Conservation (phyloP, 1,140 invertebrate species). For the Drosophila ercepeae region DNA sequence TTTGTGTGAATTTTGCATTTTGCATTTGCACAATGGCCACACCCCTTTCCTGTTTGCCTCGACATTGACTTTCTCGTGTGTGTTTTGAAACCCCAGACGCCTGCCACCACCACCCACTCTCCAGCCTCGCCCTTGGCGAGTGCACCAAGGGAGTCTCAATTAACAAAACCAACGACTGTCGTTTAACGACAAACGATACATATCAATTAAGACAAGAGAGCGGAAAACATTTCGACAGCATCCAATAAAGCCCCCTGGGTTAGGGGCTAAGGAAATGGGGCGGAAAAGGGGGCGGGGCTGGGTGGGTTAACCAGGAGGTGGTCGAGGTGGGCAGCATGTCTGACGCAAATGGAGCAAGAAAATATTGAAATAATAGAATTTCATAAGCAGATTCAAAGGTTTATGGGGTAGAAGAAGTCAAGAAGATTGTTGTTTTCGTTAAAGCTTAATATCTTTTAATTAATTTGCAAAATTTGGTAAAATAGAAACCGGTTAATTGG, state of each 20-base stretch:
- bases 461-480: neutral
- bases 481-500: neutral
- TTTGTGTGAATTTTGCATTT: conserved; percentile 5
- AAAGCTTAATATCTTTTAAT: neutral
- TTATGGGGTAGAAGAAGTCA: conserved; percentile 7
- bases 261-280: neutral
- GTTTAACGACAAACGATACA: conserved; percentile 63
- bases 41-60: conserved; percentile 25
- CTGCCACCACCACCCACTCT: neutral
- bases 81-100: conserved; percentile 10
- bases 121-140: neutral
- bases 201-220: conserved; percentile 58
- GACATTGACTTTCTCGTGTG: conserved; percentile 54
- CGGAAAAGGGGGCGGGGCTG: neutral
- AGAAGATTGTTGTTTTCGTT: no score
- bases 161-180: conserved; percentile 33
- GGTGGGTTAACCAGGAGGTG: conserved; percentile 6
- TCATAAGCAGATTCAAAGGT: conserved; percentile 3
- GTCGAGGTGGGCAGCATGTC: conserved; percentile 12
- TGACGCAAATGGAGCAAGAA: conserved; percentile 51
- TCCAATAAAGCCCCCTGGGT: conserved; percentile 38
- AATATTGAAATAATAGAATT: conserved; percentile 35
- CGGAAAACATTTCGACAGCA: conserved; percentile 54
- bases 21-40: neutral
- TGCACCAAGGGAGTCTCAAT: conserved; percentile 8